phyloP scores from a whole-genome alignment of 2,888 invertebrate genomes.

The Ptychoptera contaminata region DNA sequence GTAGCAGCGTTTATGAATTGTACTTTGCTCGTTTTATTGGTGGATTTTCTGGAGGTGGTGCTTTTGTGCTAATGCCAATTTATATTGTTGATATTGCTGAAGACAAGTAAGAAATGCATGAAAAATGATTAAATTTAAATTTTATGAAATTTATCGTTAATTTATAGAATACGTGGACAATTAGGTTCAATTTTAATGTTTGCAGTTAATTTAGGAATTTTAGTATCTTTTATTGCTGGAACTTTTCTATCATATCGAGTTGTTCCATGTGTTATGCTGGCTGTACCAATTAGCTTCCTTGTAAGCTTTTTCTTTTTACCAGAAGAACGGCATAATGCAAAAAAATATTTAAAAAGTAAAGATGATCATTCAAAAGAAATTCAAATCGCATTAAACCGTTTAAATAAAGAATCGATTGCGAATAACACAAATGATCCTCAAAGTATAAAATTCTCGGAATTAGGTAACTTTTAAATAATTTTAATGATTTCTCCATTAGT shows the following conservation, averaged over 20 bases:
- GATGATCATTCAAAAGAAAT: too few species aligned
- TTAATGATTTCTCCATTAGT: too few species aligned
- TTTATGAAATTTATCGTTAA: not conserved
- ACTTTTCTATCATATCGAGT: conserved; percentile 3
- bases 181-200: conserved; percentile 6
- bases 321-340: conserved; percentile 3
- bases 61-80: conserved; percentile 4
- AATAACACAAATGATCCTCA: too few species aligned
- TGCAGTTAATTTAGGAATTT: conserved; percentile 2
- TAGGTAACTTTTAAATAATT: too few species aligned
- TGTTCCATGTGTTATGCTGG: conserved; percentile 3
- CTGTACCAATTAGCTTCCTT: conserved; percentile 5
- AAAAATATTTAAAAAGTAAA: conserved; percentile 3
- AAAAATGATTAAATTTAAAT: not conserved
- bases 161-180: conserved; percentile 5
- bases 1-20: conserved; percentile 2
- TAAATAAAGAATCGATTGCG: too few species aligned
- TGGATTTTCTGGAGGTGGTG: conserved; percentile 8
- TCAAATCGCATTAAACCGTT: too few species aligned
- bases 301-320: conserved; percentile 4
- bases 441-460: too few species aligned
- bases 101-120: not conserved
- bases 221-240: conserved; percentile 4
- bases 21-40: conserved; percentile 5
- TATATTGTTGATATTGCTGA: conserved; percentile 6